Evolutionary conservation across 2,888 invertebrate species (phyloP), one percentile per base, ranked within the genome.

Genomic region (Drosophila stalkeri): DNA sequence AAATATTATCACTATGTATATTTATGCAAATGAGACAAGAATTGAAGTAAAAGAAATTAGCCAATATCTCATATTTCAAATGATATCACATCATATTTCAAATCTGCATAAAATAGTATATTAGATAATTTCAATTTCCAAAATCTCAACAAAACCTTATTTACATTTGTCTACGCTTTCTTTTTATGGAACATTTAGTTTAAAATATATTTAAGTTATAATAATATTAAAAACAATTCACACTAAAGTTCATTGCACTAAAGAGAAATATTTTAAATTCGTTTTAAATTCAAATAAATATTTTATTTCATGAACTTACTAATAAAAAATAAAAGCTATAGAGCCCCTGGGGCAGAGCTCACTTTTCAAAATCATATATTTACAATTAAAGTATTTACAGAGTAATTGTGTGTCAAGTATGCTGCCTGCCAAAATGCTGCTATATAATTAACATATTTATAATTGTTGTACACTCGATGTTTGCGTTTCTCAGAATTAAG

Each of bases 401-500:
- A 16, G 27, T 43, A 44, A n/a, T 18, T 51, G 4, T 7, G 33
- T 27, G 51, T 27, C 43, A 2, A 23, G 16, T 4, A 16, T 35
- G 52, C 14, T 33, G 3, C 1, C 5, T 35, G 23, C 8, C 46
- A 23, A 46, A 44, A 44, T 23, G 12, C 2, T 7, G 20, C 20
- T 20, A 6, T 5, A 8, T 3, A 23, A 54, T 54, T 54, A 35
- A 33, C 41, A 41, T 20, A 43, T 27, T 43, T 39, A 31, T 16
- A 16, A 23, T 14, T 47, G 9, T 37, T 4, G 8, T 16, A 14
- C 33, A 16, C 18, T 27, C 16, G 27, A 27, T 47, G 16, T 56
- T 52, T 39, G 5, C 5, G 2, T 9, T 69, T 35, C 72, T 64
- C 16, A 14, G 14, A 57, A 44, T 47, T 9, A 14, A 23, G 14